A percentile compares a stretch with the other conserved stretches of the same genome.
phyloP scores from a whole-genome alignment of 2,888 invertebrate species.

The Dynastes tityus region DNA sequence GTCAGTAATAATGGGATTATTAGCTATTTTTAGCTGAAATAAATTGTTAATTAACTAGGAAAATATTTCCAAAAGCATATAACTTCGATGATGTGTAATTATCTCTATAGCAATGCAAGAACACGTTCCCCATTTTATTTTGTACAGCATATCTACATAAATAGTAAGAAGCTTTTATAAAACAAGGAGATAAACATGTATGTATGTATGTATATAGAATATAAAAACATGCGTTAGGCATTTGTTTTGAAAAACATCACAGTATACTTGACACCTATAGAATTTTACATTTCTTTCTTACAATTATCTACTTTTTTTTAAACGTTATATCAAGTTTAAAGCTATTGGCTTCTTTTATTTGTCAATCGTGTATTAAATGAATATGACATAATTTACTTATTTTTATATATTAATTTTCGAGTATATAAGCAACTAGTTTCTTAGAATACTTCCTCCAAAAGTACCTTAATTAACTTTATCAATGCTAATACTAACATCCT shows the following conservation, averaged over 20 bases:
- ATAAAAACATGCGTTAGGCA: background rate
- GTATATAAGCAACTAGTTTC: background rate
- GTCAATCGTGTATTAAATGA: background rate
- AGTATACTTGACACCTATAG: constrained; percentile 9
- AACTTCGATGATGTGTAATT: too few relatives aligned
- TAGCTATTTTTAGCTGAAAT: background rate
- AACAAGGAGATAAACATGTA: background rate
- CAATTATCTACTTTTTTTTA: background rate
- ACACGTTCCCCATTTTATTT: background rate
- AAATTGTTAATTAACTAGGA: too few relatives aligned
- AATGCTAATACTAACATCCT: too few relatives aligned
- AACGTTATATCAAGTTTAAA: background rate
- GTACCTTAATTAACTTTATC: background rate
- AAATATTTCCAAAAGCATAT: too few relatives aligned
- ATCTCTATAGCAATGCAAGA: background rate
- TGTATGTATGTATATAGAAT: background rate
- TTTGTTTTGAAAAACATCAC: background rate
- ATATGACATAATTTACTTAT: too few relatives aligned
- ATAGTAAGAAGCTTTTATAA: background rate
- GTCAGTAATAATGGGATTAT: too few relatives aligned
- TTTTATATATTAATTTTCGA: too few relatives aligned
- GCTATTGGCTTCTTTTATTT: background rate
- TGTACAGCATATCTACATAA: background rate
- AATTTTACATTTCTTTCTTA: background rate
- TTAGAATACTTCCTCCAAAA: too few relatives aligned